A percentile compares a stretch with the other conserved stretches of the same genome.
Evolutionary conservation across 2,888 invertebrate species (phyloP).

Genomic region (Phorcus lineatus): DNA sequence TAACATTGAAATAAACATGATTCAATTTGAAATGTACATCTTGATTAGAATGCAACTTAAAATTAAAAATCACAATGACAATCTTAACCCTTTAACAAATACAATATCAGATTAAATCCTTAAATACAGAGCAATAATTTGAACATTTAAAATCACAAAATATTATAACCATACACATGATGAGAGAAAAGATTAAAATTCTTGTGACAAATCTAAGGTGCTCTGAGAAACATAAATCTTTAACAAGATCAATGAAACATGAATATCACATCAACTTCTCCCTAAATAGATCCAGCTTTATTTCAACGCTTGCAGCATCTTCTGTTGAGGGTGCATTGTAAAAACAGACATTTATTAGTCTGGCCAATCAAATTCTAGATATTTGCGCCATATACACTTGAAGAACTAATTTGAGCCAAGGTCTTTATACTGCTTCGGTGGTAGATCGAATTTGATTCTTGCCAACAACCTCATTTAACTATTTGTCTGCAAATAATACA

Average conservation of each 20-base stretch:
- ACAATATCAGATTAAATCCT: too few relatives aligned
- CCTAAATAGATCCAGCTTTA: background rate
- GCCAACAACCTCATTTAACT: background rate
- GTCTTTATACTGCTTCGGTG: background rate
- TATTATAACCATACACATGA: too few relatives aligned
- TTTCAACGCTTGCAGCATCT: background rate
- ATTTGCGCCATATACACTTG: background rate
- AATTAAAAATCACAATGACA: too few relatives aligned
- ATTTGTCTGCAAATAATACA: constrained; percentile 3
- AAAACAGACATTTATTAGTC: background rate
- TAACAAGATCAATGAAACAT: background rate
- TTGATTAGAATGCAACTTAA: too few relatives aligned
- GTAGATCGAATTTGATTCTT: background rate
- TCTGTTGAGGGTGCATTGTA: background rate
- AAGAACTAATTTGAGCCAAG: background rate
- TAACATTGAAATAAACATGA: too few relatives aligned
- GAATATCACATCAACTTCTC: background rate
- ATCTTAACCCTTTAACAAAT: too few relatives aligned
- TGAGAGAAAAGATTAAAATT: too few relatives aligned
- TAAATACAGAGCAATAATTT: too few relatives aligned
- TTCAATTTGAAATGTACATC: too few relatives aligned
- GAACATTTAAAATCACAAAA: too few relatives aligned
- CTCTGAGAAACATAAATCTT: too few relatives aligned
- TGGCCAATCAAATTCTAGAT: background rate
- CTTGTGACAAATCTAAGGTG: too few relatives aligned